These are phyloP conservation scores for Otocyon megalotis DNA, from an alignment of 2,113 vertebrate species.

Conservation along the genomic window DNA sequence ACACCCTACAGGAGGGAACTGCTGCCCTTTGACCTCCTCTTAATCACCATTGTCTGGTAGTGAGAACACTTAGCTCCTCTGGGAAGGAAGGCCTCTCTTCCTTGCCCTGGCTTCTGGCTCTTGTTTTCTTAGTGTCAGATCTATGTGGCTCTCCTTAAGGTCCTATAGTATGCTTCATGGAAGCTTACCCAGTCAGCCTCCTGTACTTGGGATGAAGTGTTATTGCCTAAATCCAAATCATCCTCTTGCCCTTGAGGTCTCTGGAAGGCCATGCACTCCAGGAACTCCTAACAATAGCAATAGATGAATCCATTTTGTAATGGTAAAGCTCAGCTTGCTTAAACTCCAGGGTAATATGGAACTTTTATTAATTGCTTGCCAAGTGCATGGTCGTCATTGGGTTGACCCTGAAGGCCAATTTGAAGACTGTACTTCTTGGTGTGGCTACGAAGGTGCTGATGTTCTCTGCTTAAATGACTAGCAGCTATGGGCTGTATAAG, in stretches of 20 bases:
- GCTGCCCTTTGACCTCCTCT: background rate
- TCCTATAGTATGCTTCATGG: fast-evolving
- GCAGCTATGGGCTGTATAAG: background rate
- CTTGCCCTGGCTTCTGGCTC: background rate
- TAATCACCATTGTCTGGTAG: too few relatives aligned
- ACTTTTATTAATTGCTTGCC: background rate
- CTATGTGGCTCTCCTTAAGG: too few relatives aligned
- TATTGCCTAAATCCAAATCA: background rate
- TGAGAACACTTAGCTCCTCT: background rate
- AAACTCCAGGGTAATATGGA: too few relatives aligned
- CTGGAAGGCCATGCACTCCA: background rate
- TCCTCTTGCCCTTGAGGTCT: background rate
- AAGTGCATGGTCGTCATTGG: too few relatives aligned
- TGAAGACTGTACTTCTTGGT: background rate
- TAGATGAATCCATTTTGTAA: background rate
- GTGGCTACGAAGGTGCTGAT: background rate
- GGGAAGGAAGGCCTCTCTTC: background rate
- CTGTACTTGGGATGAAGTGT: background rate
- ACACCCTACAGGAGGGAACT: background rate
- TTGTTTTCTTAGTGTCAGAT: too few relatives aligned
- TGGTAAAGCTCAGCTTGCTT: background rate
- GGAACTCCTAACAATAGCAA: background rate
- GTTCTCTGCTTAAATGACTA: background rate
- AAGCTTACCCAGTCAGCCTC: too few relatives aligned
- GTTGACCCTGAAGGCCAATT: background rate